Evolutionary conservation across 2,113 vertebrate species (phyloP), one percentile per base, ranked within the genome.

Genomic region (Sphaerodactylus townsendi): DNA sequence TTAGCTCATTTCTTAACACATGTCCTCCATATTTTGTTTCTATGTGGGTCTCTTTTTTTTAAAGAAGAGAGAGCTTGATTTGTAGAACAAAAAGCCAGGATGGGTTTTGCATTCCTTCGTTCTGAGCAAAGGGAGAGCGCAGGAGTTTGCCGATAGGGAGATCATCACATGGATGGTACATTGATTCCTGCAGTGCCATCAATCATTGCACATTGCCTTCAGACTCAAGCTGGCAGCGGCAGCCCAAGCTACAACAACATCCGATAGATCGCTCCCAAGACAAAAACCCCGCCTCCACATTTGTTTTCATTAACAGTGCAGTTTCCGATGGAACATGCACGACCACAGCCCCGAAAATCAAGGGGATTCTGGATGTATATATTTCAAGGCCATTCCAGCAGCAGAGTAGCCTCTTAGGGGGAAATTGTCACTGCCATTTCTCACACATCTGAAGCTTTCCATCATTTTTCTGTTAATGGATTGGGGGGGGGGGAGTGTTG

Each of bases 151-250:
- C 86, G 76, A 87, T 74, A n/a, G 7, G 17, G 2, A 88, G 50
- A 89, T 41, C 69, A 79, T 69, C 71, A 9, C 92, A 92, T 71
- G 85, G 79, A 78, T 68, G 59, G 90, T 86, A 30, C 85, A 48
- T 87, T 77, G 15, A 85, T 30, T 87, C 87, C 91, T 94, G 93
- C 92, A 89, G 89, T 91, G 86, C 90, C 62, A 94, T 95, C 92
- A 74, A 93, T 95, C 94, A 94, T 41, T 5, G 0, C 53, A 8
- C n/a, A 1, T 77, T 80, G 91, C 84, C 85, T 91, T 48, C 79
- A 35, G 91, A 79, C 0, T 8, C 15, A 74, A 10, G 85, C 91
- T n/a, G 82, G 75, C 10, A 2, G 1, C 66, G 76, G 86, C 85
- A 4, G 77, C 87, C 90, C 84, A 73, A 87, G 65, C 64, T 28